A percentile compares a stretch with the other conserved stretches of the same genome.
Evolutionary conservation across 2,797 vertebrate genomes (phyloP).

Genomic region (Avahi laniger): DNA sequence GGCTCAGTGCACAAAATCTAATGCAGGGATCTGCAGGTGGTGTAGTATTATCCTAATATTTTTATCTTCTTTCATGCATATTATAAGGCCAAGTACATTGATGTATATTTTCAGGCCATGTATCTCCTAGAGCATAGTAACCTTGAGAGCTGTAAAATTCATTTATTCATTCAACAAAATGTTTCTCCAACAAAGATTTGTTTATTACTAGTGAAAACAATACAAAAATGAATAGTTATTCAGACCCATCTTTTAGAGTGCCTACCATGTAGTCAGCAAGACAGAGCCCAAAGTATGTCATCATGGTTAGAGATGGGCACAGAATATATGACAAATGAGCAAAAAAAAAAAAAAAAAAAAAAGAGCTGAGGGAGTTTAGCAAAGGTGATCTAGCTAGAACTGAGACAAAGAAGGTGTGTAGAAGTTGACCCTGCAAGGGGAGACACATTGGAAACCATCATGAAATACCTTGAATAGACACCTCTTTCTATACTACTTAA

Average conservation of each 20-base stretch:
- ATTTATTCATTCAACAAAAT: background rate
- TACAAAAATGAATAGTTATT: background rate
- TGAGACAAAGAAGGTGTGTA: background rate
- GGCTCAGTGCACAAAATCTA: background rate
- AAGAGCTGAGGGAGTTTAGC: background rate
- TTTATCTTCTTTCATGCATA: background rate
- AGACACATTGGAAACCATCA: background rate
- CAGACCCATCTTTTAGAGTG: background rate
- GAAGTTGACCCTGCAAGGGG: background rate
- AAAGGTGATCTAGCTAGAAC: background rate
- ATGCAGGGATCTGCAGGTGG: background rate
- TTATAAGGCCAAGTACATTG: background rate
- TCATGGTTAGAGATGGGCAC: background rate
- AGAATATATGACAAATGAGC: background rate
- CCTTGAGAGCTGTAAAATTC: background rate
- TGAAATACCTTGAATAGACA: background rate
- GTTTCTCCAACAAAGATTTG: background rate
- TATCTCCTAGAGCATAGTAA: background rate
- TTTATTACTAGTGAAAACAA: background rate
- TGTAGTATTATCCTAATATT: slow-evolving; percentile 59
- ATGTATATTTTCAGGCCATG: background rate
- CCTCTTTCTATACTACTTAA: background rate
- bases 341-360: no score
- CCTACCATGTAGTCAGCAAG: background rate
- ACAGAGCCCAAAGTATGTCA: background rate